These are phyloP conservation scores for Monochamus alternatus DNA, from an alignment of 2,888 invertebrate species.

Conservation along the genomic window DNA sequence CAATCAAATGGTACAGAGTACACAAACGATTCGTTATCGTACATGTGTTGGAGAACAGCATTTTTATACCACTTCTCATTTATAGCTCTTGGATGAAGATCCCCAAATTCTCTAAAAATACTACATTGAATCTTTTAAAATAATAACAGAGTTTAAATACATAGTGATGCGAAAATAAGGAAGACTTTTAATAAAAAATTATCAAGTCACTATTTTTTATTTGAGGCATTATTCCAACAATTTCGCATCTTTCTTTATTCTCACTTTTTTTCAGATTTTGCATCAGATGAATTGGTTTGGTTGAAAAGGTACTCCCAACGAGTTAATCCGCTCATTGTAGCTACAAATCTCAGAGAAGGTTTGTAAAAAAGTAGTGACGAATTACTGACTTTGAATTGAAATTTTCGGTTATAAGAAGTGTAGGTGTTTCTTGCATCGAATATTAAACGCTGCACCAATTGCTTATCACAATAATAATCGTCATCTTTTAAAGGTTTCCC, in stretches of 20 bases:
- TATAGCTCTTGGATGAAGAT: constrained; percentile 82
- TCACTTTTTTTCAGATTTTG: constrained; percentile 49
- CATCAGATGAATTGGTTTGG: constrained; percentile 15
- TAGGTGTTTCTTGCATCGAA: constrained; percentile 89
- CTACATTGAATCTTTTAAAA: not conserved
- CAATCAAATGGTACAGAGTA: constrained; percentile 81
- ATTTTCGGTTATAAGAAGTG: constrained; percentile 69
- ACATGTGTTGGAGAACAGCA: constrained; percentile 88
- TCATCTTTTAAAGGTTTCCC: constrained; percentile 78
- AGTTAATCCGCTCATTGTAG: constrained; percentile 91
- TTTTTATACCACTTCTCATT: constrained; percentile 95
- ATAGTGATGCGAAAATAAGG: not conserved
- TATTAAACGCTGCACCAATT: constrained; percentile 87
- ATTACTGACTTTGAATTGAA: too few relatives aligned
- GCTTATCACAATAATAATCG: constrained; percentile 88
- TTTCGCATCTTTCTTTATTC: constrained; percentile 12
- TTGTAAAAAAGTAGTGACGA: constrained; percentile 64
- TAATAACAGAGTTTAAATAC: too few relatives aligned
- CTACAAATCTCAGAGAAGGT: constrained; percentile 77
- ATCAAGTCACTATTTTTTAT: too few relatives aligned
- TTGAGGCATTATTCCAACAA: not conserved
- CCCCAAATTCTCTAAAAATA: constrained; percentile 80
- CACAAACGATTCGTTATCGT: constrained; percentile 84
- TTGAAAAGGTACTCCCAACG: constrained; percentile 86
- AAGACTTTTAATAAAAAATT: too few relatives aligned